Conservation (phyloP, 2,797 vertebrate species). For the Muscicapa comitata region DNA sequence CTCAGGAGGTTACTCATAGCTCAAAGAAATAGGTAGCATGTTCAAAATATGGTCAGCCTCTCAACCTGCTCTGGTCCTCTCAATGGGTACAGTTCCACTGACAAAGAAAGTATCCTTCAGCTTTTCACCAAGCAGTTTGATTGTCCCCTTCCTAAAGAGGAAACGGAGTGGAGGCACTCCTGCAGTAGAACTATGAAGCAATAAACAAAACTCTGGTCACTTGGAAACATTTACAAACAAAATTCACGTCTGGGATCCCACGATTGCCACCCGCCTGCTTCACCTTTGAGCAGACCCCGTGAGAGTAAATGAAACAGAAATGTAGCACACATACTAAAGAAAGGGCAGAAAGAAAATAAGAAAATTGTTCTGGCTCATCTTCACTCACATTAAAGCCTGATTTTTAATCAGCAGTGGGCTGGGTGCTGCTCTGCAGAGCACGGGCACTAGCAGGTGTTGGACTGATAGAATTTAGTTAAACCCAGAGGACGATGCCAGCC, state of each 20-base stretch:
- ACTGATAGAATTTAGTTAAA: not conserved
- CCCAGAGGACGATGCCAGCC: not conserved
- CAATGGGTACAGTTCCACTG: fast-evolving
- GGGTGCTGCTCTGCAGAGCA: not conserved
- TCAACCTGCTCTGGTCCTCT: not conserved
- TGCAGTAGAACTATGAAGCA: not conserved
- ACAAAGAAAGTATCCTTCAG: not conserved
- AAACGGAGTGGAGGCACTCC: not conserved
- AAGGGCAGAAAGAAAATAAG: not conserved
- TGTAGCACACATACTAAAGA: not conserved
- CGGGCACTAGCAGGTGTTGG: not conserved
- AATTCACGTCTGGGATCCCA: not conserved
- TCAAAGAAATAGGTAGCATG: not conserved
- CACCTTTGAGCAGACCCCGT: fast-evolving
- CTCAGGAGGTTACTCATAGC: not conserved
- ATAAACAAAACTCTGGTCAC: not conserved
- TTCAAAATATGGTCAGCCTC: not conserved
- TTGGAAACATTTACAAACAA: not conserved
- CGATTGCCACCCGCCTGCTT: fast-evolving
- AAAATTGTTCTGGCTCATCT: not conserved
- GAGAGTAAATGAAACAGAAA: not conserved
- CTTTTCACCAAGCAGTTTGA: not conserved
- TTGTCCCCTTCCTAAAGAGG: not conserved
- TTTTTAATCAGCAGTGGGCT: not conserved
- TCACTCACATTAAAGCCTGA: not conserved